Percentiles rank a stretch among this genome's conserved stretches.
Conservation (phyloP, 2,113 vertebrate genomes). For the Lophura nycthemera region DNA sequence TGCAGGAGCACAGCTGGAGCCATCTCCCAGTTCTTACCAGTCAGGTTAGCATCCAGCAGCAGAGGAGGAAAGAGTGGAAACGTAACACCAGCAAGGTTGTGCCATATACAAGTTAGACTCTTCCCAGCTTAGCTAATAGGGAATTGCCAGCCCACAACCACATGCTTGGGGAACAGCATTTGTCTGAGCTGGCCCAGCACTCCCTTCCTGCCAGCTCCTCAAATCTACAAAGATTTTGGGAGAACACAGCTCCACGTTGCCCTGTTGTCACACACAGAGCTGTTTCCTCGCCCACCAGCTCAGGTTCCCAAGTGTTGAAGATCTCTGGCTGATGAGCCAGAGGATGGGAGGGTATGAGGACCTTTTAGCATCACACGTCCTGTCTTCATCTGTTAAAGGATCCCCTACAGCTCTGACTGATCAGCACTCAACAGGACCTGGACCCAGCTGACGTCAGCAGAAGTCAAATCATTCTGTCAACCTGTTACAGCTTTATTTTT, state of each 20-base stretch:
- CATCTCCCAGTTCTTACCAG: conserved; percentile 12
- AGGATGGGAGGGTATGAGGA: not conserved
- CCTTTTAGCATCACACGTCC: not conserved
- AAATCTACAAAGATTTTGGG: not conserved
- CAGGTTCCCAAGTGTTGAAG: not conserved
- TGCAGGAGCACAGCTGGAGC: not conserved
- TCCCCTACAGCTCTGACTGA: not conserved
- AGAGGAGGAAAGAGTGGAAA: conserved; percentile 35
- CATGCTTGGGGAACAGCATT: rapidly evolving
- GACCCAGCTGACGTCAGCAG: not conserved
- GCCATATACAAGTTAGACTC: not conserved
- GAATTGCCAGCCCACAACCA: rapidly evolving
- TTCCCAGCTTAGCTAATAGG: not conserved
- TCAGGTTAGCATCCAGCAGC: conserved; percentile 34
- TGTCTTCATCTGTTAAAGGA: not conserved
- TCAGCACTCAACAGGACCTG: not conserved
- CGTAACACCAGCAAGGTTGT: conserved; percentile 29
- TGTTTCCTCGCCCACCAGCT: not conserved
- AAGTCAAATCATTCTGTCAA: not conserved
- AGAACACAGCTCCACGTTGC: not conserved
- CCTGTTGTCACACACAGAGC: not conserved
- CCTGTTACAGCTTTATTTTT: not conserved
- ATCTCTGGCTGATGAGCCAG: not conserved
- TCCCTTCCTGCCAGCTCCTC: not conserved
- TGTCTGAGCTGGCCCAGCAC: not conserved